Conservation (phyloP, 2,113 vertebrate genomes). For the Ciconia stormi region DNA sequence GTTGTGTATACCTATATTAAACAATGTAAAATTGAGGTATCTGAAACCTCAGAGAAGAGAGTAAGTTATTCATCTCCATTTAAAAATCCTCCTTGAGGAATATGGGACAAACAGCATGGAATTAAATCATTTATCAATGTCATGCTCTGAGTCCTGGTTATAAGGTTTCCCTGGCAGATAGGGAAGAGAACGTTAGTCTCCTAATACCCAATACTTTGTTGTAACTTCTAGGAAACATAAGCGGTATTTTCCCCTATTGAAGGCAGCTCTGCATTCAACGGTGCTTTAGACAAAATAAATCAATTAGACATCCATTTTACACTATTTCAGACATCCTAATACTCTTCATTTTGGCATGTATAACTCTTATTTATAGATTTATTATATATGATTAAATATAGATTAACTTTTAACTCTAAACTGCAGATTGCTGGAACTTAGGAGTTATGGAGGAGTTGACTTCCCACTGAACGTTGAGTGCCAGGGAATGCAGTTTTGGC, state of each 20-base stretch:
- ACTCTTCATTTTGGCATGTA: not conserved
- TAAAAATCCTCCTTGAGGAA: constrained; percentile 27
- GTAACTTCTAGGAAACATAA: not conserved
- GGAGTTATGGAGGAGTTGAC: not conserved
- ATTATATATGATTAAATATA: not conserved
- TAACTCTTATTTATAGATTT: not conserved
- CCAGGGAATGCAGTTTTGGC: not conserved
- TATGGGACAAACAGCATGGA: not conserved
- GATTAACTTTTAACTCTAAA: not conserved
- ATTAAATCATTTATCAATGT: constrained; percentile 35
- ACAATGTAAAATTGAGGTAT: not conserved
- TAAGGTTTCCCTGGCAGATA: not conserved
- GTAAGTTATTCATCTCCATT: constrained; percentile 15
- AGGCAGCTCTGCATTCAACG: not conserved
- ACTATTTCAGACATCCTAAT: not conserved
- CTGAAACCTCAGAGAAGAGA: not conserved
- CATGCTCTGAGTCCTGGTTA: not conserved
- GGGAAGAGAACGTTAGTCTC: not conserved
- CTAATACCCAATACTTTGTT: not conserved
- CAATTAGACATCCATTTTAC: not conserved
- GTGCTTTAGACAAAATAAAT: not conserved
- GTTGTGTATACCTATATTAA: not conserved
- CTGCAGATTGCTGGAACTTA: not conserved
- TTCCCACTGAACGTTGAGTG: not conserved
- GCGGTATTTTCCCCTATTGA: not conserved